Base-by-base conservation (phyloP, 1,140 invertebrate genomes). In the Drosophila sulfurigaster region DNA sequence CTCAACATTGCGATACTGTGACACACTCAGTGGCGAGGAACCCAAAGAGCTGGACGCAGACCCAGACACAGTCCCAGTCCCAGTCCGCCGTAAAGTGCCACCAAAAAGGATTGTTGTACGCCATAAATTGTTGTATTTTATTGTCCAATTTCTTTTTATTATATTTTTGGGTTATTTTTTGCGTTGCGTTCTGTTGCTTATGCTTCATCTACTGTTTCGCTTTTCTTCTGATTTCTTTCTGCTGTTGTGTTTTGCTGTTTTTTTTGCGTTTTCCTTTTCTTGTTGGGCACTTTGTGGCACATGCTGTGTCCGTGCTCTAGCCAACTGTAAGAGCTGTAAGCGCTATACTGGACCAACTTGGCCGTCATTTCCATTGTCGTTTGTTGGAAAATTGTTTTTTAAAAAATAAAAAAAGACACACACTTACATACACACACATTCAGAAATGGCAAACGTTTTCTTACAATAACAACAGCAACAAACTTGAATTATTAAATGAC, bases 121-220 rank as follows among this genome's bases (percentile, higher is more conserved):
- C 81, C 78, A 89, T 89, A 89, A 89, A 89, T 89, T 89, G 68
- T 81, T 89, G 85, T 89, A 89, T 89, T 89, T 89, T 89, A 89
- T 89, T 89, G 85, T 89, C 81, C 85, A 89, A 89, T 89, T 89
- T 90, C 81, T 89, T 89, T 89, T 89, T 89, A 89, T 89, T 88
- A 89, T 89, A 88, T 88, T 78, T 87, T 75, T 88, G 66, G 65
- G 74, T 59, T 65, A 69, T 81, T 81, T 85, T 82, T 70, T 54
- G 85, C 85, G 74, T 64, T 89, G 64, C 66, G 66, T 78, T 73
- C 75, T 79, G 70, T 75, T 81, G 75, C 85, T 88, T 81, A 78
- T 88, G 80, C 85, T 89, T 89, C 85, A 85, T 89, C 78, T 89
- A 81, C 71, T 81, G 78, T 75, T 83, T 82, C 52, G 65, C 41